Percentiles rank a stretch among this genome's conserved stretches.
phyloP scores from a whole-genome alignment of 2,797 vertebrate genomes.

The Onychomys torridus region DNA sequence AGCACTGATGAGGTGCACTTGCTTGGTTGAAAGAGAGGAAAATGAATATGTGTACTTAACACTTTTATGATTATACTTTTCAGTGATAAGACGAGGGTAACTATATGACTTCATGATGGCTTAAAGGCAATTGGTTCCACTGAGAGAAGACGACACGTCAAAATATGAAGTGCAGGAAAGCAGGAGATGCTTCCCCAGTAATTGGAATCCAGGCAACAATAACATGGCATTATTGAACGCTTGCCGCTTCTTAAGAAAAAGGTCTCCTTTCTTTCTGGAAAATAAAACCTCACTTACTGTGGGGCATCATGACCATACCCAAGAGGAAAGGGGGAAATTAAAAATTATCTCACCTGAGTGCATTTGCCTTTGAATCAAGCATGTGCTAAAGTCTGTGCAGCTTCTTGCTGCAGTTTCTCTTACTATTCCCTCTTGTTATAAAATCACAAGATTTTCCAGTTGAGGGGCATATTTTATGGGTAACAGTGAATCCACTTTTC shows the following conservation, averaged over 20 bases:
- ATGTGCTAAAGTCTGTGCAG: not conserved
- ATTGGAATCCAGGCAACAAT: slow-evolving; percentile 85
- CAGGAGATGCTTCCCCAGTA: slow-evolving; percentile 80
- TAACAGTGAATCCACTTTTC: not conserved
- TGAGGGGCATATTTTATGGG: not conserved
- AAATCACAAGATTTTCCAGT: slow-evolving; percentile 22
- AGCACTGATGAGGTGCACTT: slow-evolving; percentile 76
- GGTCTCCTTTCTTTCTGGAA: slow-evolving; percentile 66
- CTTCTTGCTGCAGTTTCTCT: slow-evolving; percentile 16
- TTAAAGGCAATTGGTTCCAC: slow-evolving; percentile 86
- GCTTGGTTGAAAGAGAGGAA: slow-evolving; percentile 79
- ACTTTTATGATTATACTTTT: slow-evolving; percentile 85
- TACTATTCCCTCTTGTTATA: not conserved
- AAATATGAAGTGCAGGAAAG: slow-evolving; percentile 78
- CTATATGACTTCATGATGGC: slow-evolving; percentile 78
- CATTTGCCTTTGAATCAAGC: slow-evolving; percentile 68
- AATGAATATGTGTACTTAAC: slow-evolving; percentile 85
- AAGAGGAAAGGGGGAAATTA: slow-evolving; percentile 77
- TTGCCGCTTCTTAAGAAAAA: slow-evolving; percentile 69
- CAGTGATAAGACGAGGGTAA: slow-evolving; percentile 73
- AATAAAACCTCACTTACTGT: slow-evolving; percentile 63
- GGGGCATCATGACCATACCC: slow-evolving; percentile 65
- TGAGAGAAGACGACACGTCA: slow-evolving; percentile 81
- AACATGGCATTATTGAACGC: slow-evolving; percentile 76
- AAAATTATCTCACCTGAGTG: slow-evolving; percentile 75